Evolutionary conservation across 2,888 invertebrate species (phyloP).

Genomic region (Azorinus chamasolen): DNA sequence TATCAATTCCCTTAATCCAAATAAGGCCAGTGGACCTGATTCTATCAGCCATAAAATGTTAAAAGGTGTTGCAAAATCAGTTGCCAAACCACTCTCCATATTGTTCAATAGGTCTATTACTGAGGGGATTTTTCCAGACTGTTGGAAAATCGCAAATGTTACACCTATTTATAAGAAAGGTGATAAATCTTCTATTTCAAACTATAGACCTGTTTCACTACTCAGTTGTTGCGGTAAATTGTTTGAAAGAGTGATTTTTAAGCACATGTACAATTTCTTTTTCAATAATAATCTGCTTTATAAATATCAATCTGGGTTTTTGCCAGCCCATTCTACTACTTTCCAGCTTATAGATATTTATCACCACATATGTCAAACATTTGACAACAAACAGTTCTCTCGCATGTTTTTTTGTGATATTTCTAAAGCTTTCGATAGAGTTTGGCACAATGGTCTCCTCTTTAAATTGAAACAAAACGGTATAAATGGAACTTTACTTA

Average conservation of each 20-base stretch:
- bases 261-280: neutral
- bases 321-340: neutral
- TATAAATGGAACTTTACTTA: neutral
- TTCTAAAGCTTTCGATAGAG: neutral
- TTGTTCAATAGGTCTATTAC: neutral
- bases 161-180: constrained; percentile 1
- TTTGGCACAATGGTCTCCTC: neutral
- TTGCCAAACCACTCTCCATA: constrained; percentile 4
- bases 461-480: constrained; percentile 1
- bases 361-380: neutral
- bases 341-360: neutral
- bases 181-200: constrained; percentile 1
- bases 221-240: constrained; percentile 1
- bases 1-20: neutral
- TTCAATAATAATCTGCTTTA: neutral
- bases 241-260: neutral
- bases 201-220: neutral
- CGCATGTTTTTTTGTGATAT: neutral
- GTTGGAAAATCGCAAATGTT: neutral
- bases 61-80: neutral
- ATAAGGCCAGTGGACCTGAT: neutral
- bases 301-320: neutral
- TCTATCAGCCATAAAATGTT: neutral
- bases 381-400: neutral
- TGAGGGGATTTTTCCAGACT: neutral